Conservation (phyloP, 1,140 invertebrate species). For the Drosophila navojoa region DNA sequence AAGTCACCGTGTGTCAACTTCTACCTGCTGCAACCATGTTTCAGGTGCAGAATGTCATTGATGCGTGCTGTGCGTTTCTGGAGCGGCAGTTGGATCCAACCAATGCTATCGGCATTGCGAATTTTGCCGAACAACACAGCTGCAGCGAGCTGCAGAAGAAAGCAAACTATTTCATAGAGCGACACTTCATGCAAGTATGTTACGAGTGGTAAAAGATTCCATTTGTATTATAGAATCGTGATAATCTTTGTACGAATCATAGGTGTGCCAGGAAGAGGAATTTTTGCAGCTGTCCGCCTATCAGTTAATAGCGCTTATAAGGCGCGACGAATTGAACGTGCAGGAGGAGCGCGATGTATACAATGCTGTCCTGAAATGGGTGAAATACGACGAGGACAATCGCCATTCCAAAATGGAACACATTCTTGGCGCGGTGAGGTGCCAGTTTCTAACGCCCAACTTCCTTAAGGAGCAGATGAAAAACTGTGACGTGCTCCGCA, state of each 20-base stretch:
- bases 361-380: conserved; percentile 95
- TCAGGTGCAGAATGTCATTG: conserved; percentile 95
- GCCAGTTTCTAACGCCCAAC: conserved; percentile 95
- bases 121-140: conserved; percentile 95
- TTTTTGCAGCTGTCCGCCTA: conserved; percentile 92
- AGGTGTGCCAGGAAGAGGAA: conserved; percentile 95
- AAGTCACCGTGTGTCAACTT: conserved; percentile 94
- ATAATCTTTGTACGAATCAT: not conserved
- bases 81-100: conserved; percentile 96
- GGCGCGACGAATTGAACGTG: conserved; percentile 95
- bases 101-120: conserved; percentile 96
- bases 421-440: conserved; percentile 93
- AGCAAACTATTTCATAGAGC: conserved; percentile 94
- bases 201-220: not conserved
- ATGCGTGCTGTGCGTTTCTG: conserved; percentile 95
- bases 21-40: conserved; percentile 97
- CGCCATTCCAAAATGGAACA: conserved; percentile 93
- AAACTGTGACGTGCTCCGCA: conserved; percentile 94
- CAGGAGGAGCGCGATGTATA: conserved; percentile 96
- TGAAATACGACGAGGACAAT: conserved; percentile 93
- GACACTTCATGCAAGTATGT: conserved; percentile 92
- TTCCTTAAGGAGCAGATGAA: conserved; percentile 96
- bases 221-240: not conserved
- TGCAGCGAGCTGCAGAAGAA: conserved; percentile 92
- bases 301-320: conserved; percentile 91